Percentiles rank a stretch among this genome's conserved stretches.
These are phyloP conservation scores for Melieria omissa DNA, from an alignment of 2,888 invertebrate species.

Conservation along the genomic window DNA sequence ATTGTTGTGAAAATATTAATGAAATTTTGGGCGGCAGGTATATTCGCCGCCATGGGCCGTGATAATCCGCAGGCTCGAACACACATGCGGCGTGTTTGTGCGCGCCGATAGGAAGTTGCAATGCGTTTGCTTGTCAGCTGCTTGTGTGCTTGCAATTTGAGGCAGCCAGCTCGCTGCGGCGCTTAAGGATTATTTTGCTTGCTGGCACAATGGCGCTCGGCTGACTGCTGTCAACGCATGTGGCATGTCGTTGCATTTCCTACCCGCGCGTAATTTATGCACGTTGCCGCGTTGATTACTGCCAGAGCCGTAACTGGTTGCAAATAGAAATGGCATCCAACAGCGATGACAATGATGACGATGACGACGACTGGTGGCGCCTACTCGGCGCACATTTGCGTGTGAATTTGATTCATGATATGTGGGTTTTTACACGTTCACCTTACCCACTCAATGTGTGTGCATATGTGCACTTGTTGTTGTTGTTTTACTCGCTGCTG, in stretches of 20 bases:
- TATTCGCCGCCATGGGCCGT: no score
- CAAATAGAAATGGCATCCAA: slow-evolving; percentile 26
- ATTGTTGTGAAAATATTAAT: no score
- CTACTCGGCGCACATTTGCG: slow-evolving; percentile 11
- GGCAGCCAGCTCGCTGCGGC: neutral
- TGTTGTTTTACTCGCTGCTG: neutral
- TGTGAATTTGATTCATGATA: slow-evolving; percentile 4
- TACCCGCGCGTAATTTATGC: slow-evolving; percentile 25
- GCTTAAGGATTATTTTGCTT: neutral
- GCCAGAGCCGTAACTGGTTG: slow-evolving; percentile 18
- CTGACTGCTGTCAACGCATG: neutral
- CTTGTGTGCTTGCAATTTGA: no score
- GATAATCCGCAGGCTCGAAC: no score
- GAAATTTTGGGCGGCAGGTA: no score
- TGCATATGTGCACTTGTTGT: neutral
- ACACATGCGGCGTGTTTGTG: no score
- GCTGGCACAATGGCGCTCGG: neutral
- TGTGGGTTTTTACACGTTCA: neutral
- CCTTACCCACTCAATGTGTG: neutral
- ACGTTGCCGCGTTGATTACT: slow-evolving; percentile 29
- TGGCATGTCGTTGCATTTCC: neutral
- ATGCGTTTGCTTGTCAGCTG: no score
- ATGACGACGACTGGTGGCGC: slow-evolving; percentile 6
- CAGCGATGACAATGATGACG: no score
- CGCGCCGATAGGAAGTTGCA: no score